A percentile compares a stretch with the other conserved stretches of the same genome.
Evolutionary conservation across 2,113 vertebrate genomes (phyloP).

Genomic region (Poeciliopsis prolifica): DNA sequence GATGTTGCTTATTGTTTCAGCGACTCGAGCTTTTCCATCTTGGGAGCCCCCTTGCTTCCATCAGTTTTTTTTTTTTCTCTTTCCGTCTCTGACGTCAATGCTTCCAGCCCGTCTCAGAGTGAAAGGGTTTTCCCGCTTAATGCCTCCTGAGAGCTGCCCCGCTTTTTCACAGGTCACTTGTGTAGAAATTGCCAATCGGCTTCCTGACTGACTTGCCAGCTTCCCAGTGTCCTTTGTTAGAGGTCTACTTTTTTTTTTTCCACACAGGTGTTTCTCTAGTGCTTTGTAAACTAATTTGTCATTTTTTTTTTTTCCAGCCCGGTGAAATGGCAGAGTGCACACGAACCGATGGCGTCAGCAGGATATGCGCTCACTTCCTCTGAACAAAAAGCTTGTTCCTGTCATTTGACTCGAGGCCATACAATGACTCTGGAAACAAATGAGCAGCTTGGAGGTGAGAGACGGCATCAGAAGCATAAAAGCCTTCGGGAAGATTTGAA

Average conservation of each 20-base stretch:
- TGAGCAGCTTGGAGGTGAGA: neutral
- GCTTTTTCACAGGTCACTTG: constrained; percentile 33
- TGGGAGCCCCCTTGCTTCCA: constrained; percentile 52
- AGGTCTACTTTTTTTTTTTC: constrained; percentile 1
- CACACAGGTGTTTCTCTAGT: constrained; percentile 44
- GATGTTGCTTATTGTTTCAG: constrained; percentile 35
- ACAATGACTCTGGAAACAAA: constrained; percentile 16
- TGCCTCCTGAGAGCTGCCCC: constrained; percentile 42
- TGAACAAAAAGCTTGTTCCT: constrained; percentile 48
- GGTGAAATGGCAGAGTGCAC: constrained; percentile 21
- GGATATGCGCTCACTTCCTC: constrained; percentile 67
- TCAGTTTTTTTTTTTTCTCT: constrained; percentile 32
- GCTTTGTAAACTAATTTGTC: constrained; percentile 9
- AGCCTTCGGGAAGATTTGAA: constrained; percentile 2
- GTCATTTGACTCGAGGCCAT: constrained; percentile 45
- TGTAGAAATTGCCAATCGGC: constrained; percentile 47
- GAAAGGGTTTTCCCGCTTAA: constrained; percentile 70
- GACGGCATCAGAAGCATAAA: neutral
- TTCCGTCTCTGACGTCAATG: constrained; percentile 57
- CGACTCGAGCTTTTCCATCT: constrained; percentile 61
- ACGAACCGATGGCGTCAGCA: constrained; percentile 48
- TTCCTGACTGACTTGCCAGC: constrained; percentile 39
- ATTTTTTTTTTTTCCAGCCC: constrained; percentile 19
- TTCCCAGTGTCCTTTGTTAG: constrained; percentile 44
- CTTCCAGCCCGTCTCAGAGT: constrained; percentile 46